A percentile compares a stretch with the other conserved stretches of the same genome.
Conservation (phyloP, 2,888 invertebrate genomes). For the Argyresthia albistria region DNA sequence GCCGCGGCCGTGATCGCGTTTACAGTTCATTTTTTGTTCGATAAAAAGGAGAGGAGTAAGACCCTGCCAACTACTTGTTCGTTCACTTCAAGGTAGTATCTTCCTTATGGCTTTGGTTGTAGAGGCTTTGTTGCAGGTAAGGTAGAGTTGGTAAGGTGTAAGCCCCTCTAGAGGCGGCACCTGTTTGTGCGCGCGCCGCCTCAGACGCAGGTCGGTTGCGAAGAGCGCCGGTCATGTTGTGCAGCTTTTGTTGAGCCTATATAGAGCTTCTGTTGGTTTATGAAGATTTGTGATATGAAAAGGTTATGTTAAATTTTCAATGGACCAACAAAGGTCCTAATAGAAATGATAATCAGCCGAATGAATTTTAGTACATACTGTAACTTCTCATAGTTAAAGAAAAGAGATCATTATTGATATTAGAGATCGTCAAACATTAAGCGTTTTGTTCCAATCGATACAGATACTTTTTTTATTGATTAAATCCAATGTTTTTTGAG, state of each 20-base stretch:
- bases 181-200: conserved; percentile 58
- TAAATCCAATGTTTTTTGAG: too few relatives aligned
- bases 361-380: too few relatives aligned
- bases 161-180: conserved; percentile 70
- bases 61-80: conserved; percentile 35
- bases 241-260: not conserved
- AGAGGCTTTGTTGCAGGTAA: conserved; percentile 19
- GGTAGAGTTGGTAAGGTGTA: conserved; percentile 51
- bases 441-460: too few relatives aligned
- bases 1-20: conserved; percentile 72
- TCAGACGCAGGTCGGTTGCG: conserved; percentile 26
- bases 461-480: too few relatives aligned
- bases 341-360: too few relatives aligned
- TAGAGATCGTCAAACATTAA: too few relatives aligned
- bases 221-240: not conserved
- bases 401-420: too few relatives aligned
- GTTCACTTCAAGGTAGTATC: not conserved
- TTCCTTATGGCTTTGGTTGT: conserved; percentile 13
- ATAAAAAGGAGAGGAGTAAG: conserved; percentile 73
- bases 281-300: too few relatives aligned
- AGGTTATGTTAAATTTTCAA: too few relatives aligned
- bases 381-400: too few relatives aligned
- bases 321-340: too few relatives aligned
- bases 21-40: conserved; percentile 74
- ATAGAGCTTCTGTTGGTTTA: not conserved